These are phyloP conservation scores for Sinocyclocheilus maitianheensis DNA, from an alignment of 2,113 vertebrate species.

Conservation along the genomic window DNA sequence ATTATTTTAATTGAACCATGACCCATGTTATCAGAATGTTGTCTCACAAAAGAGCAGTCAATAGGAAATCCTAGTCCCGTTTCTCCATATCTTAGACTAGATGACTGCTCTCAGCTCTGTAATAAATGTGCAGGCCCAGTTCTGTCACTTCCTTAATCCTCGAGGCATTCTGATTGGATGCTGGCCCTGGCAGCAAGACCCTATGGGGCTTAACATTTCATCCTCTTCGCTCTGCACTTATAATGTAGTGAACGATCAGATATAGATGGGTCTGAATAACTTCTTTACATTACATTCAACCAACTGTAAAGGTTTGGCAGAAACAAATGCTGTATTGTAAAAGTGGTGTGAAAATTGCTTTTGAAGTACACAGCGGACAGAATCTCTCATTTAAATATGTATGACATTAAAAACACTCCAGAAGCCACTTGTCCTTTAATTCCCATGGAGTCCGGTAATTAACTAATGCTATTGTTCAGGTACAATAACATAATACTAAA, in stretches of 20 bases:
- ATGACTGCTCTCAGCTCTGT: neutral
- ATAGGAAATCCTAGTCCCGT: neutral
- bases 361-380: neutral
- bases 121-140: constrained; percentile 45
- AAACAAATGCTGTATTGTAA: constrained; percentile 4
- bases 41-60: neutral
- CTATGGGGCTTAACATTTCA: neutral
- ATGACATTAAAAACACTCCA: neutral
- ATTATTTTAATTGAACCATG: neutral
- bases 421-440: neutral
- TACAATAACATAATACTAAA: neutral
- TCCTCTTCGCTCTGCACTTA: neutral
- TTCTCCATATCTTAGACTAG: neutral
- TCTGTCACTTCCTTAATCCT: constrained; percentile 38
- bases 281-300: neutral
- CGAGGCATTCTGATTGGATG: constrained; percentile 31
- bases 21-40: neutral
- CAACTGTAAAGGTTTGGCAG: neutral
- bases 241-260: neutral
- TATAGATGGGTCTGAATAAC: constrained; percentile 1
- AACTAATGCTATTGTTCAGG: neutral
- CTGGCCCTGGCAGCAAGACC: neutral
- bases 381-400: neutral
- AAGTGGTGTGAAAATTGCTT: neutral
- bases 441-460: too few relatives aligned